These are phyloP conservation scores for Paramormyrops hopkinsi DNA, from an alignment of 2,797 vertebrate genomes.

Conservation along the genomic window DNA sequence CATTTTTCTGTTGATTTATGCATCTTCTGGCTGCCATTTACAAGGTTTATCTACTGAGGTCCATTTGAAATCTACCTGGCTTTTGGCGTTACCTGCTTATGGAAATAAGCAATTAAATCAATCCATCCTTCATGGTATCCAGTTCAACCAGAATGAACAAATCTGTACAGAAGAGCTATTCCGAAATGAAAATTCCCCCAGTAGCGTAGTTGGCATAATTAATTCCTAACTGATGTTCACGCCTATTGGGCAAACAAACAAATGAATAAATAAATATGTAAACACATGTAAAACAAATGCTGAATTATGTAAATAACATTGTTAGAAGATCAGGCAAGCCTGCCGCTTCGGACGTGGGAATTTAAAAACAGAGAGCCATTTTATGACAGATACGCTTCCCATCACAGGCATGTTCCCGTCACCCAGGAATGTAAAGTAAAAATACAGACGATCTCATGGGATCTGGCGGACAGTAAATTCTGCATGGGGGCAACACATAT, in stretches of 20 bases:
- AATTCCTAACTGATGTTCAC: slow-evolving; percentile 19
- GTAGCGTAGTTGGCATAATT: slow-evolving; percentile 15
- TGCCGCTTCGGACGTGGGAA: slow-evolving; percentile 28
- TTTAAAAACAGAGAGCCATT: slow-evolving; percentile 26
- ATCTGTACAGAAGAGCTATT: neutral
- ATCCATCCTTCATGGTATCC: neutral
- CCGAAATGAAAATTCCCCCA: neutral
- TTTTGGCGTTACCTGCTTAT: neutral
- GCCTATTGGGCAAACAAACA: slow-evolving; percentile 17
- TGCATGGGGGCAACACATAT: slow-evolving; percentile 35
- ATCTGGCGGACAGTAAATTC: slow-evolving; percentile 40
- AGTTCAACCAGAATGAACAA: neutral
- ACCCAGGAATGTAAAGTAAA: slow-evolving; percentile 38
- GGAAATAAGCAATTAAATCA: neutral
- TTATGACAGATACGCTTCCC: slow-evolving; percentile 39
- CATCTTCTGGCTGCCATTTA: neutral
- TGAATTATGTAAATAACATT: slow-evolving; percentile 22
- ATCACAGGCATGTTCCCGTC: slow-evolving; percentile 31
- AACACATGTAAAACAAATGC: slow-evolving; percentile 30
- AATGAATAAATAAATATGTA: slow-evolving; percentile 15
- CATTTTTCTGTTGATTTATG: neutral
- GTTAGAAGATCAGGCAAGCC: slow-evolving; percentile 28
- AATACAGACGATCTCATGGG: slow-evolving; percentile 39
- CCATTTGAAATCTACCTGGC: neutral
- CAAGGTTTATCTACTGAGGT: neutral